These are phyloP conservation scores for Phasia obesa DNA, from an alignment of 2,888 invertebrate genomes.

Conservation along the genomic window DNA sequence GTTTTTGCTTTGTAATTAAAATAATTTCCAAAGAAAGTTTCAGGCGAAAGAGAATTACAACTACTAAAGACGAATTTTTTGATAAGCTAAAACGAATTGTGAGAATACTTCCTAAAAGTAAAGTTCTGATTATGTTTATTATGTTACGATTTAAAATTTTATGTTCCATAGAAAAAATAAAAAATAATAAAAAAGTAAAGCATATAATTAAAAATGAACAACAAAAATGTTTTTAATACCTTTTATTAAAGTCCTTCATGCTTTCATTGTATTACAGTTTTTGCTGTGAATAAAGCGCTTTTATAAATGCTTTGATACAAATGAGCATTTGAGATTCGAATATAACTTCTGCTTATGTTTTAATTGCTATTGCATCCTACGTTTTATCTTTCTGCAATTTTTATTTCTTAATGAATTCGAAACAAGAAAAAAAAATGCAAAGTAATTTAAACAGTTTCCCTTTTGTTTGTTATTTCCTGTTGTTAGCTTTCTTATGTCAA, in stretches of 20 bases:
- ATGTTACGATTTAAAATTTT: not conserved
- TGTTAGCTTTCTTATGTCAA: conserved; percentile 49
- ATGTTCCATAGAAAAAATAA: not conserved
- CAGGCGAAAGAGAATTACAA: not conserved
- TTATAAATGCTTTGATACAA: not conserved
- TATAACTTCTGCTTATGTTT: not conserved
- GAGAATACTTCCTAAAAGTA: not conserved
- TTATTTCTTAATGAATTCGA: not conserved
- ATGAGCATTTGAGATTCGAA: not conserved
- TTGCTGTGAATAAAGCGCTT: no score
- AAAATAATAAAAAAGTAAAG: not conserved
- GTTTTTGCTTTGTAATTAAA: conserved; percentile 17
- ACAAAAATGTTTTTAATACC: no score
- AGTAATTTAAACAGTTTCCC: conserved; percentile 53
- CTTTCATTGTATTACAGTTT: no score
- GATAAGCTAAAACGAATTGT: not conserved
- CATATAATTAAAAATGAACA: no score
- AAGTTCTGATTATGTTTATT: not conserved
- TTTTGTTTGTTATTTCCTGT: conserved; percentile 52
- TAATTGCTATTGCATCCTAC: no score
- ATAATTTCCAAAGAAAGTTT: not conserved
- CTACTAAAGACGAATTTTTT: not conserved
- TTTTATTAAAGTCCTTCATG: no score
- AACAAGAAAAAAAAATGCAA: not conserved
- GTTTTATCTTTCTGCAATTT: not conserved